Evolutionary conservation across 2,888 invertebrate genomes (phyloP), one percentile per base, ranked within the genome.

Genomic region (Autographa gamma): DNA sequence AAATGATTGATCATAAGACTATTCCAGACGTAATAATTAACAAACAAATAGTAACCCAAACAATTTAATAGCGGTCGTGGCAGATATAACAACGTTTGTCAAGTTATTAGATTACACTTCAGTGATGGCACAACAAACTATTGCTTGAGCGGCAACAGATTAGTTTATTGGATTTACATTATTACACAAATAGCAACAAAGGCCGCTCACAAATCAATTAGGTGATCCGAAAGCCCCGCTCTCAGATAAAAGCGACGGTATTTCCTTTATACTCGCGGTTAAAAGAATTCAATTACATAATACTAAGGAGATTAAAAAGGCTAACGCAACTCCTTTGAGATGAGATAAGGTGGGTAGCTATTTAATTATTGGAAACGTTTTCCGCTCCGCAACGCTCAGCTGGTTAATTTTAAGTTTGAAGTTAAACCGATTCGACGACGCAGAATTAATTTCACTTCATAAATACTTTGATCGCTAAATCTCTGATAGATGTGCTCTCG

Each of bases 221-320:
- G 90, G 84, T 90, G 91, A 92, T 91, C 90, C 89, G 74, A 89
- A 89, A 92, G 88, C 91, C 89, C 16, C 86, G 82, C 88, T 88
- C 88, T 87, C 86, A 89, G 91, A 93, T 92, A 93, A 93, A 93
- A 92, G 92, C 91, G 85, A 85, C 87, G 89, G 92, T 85, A 89
- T 91, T 93, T 90, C 90, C 92, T 93, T 93, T 93, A 93, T 93
- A 90, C 88, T 89, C 87, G 91, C 85, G 92, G 93, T 92, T 92
- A 91, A 93, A 93, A 94, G 93, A 93, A 93, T 94, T 93, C 93
- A 93, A 93, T 94, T 94, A 94, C 90, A 92, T 94, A 93, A 92
- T 92, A 89, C 90, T 92, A 92, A 90, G 89, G 81, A 93, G 93
- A 93, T 93, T 93, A 93, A 93, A 94, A 92, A 90, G 92, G 92